A percentile compares a stretch with the other conserved stretches of the same genome.
Conservation (phyloP, 2,113 vertebrate genomes). For the Telmatochromis sp. region DNA sequence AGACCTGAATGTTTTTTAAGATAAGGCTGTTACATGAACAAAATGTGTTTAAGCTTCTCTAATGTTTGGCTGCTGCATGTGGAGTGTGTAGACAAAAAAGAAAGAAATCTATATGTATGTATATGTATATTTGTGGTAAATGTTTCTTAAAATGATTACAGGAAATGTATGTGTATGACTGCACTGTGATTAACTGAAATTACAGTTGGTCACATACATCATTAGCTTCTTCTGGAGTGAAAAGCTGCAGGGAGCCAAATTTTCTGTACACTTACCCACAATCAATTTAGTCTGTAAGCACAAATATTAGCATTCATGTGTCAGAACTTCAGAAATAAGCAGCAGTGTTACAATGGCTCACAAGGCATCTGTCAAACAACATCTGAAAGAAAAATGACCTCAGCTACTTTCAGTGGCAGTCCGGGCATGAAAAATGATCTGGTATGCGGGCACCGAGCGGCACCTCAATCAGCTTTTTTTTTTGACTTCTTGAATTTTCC, state of each 20-base stretch:
- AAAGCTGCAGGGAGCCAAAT: background rate
- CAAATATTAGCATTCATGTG: slow-evolving; percentile 13
- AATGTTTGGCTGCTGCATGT: background rate
- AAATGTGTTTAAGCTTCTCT: background rate
- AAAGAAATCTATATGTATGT: background rate
- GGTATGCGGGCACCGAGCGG: background rate
- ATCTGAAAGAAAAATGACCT: background rate
- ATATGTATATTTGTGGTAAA: background rate
- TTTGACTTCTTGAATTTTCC: background rate
- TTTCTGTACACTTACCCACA: background rate
- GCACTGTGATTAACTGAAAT: background rate
- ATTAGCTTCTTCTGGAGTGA: background rate
- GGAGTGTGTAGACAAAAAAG: background rate
- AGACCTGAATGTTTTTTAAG: background rate
- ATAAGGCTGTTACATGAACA: background rate
- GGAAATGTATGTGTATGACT: background rate
- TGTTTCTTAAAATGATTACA: background rate
- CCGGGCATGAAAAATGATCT: background rate
- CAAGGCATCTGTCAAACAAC: slow-evolving; percentile 26
- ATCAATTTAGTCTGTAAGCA: background rate
- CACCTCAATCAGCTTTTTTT: background rate
- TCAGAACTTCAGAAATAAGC: background rate
- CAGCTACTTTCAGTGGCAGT: background rate
- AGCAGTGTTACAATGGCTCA: background rate
- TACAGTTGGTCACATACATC: background rate